Conservation (phyloP, 2,888 invertebrate species). For the Euphydryas editha region DNA sequence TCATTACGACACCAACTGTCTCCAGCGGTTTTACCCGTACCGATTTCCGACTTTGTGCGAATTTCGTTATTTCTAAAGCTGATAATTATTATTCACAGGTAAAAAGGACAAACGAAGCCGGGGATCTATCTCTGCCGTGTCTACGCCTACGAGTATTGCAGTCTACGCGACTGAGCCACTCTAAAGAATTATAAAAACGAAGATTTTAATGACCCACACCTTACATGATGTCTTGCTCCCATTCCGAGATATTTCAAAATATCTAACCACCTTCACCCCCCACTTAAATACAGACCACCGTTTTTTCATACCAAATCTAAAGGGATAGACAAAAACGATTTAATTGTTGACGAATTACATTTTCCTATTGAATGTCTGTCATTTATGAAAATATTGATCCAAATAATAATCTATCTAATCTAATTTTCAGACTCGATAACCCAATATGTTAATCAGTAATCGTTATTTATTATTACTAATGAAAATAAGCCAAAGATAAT, state of each 20-base stretch:
- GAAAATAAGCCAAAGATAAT: constrained; percentile 45
- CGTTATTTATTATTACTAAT: constrained; percentile 37
- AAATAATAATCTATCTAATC: too few relatives aligned
- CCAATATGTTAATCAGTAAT: constrained; percentile 15
- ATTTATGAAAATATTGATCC: too few relatives aligned
- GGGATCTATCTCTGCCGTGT: neutral
- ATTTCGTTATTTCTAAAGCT: too few relatives aligned
- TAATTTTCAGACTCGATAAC: neutral
- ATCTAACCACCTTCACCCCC: neutral
- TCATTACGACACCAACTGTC: too few relatives aligned
- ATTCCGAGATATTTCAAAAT: neutral
- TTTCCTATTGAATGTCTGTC: neutral
- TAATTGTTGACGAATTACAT: too few relatives aligned
- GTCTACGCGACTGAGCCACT: neutral
- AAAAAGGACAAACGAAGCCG: constrained; percentile 24
- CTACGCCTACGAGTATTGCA: neutral
- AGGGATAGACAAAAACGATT: too few relatives aligned
- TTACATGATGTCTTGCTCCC: neutral
- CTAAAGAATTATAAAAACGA: constrained; percentile 4
- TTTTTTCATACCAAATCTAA: neutral
- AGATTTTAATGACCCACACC: neutral
- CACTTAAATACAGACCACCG: neutral
- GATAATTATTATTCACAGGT: constrained; percentile 35
- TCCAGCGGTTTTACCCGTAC: too few relatives aligned
- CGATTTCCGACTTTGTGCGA: too few relatives aligned